These are phyloP conservation scores for Stenichneumon culpator DNA, from an alignment of 2,888 invertebrate species.

Conservation along the genomic window DNA sequence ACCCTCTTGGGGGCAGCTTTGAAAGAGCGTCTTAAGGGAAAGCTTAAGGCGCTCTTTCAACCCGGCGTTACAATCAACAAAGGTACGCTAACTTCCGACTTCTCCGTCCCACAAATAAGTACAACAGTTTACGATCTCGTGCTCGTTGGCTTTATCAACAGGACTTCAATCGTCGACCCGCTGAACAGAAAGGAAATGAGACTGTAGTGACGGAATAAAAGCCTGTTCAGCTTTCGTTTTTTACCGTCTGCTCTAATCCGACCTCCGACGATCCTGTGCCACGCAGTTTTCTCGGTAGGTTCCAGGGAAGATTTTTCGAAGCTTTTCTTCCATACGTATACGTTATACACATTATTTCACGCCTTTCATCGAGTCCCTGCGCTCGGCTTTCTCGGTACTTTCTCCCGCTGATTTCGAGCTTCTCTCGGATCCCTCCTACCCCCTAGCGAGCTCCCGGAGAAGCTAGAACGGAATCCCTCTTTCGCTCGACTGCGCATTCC, in stretches of 20 bases:
- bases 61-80: background rate
- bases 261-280: slow-evolving; percentile 34
- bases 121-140: slow-evolving; percentile 8
- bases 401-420: slow-evolving; percentile 49
- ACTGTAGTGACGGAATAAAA: slow-evolving; percentile 17
- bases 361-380: slow-evolving; percentile 40
- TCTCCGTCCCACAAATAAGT: background rate
- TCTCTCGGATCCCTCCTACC: slow-evolving; percentile 65
- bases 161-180: slow-evolving; percentile 31
- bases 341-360: slow-evolving; percentile 76
- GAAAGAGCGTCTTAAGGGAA: no score
- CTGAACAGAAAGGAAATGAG: slow-evolving; percentile 10
- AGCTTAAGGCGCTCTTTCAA: background rate
- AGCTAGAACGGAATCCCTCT: slow-evolving; percentile 70
- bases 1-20: background rate
- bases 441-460: slow-evolving; percentile 7
- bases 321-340: slow-evolving; percentile 70
- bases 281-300: slow-evolving; percentile 64
- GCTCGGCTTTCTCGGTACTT: slow-evolving; percentile 48
- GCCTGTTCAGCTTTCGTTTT: background rate
- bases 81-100: background rate
- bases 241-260: slow-evolving; percentile 31
- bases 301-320: slow-evolving; percentile 74
- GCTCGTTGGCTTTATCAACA: slow-evolving; percentile 12
- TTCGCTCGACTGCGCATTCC: slow-evolving; percentile 83